These are phyloP conservation scores for Silvanus unidentatus DNA, from an alignment of 2,888 invertebrate species.

Conservation along the genomic window DNA sequence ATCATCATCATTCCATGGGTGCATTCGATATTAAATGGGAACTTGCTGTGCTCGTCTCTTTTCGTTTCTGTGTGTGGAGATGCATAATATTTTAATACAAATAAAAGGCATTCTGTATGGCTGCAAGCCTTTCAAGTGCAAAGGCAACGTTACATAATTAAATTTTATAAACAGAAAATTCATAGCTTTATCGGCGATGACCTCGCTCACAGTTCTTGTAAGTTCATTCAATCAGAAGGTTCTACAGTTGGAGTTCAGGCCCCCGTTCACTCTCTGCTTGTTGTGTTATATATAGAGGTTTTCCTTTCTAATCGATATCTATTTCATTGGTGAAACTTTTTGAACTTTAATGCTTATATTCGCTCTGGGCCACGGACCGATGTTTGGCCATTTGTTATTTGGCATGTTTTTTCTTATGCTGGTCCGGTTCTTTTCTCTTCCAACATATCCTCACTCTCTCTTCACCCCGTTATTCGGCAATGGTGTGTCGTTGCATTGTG, in stretches of 20 bases:
- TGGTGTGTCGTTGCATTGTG: constrained; percentile 14
- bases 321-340: constrained; percentile 25
- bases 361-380: constrained; percentile 21
- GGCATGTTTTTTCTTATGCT: constrained; percentile 16
- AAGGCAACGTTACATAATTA: constrained; percentile 4
- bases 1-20: no score
- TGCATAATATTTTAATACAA: not conserved
- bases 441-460: no score
- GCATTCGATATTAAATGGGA: no score
- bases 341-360: constrained; percentile 23
- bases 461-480: no score
- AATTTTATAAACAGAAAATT: constrained; percentile 5
- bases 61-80: no score
- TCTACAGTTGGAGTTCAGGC: not conserved
- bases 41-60: no score
- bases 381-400: constrained; percentile 25
- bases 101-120: not conserved
- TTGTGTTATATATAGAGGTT: not conserved
- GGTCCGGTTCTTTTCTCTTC: constrained; percentile 6
- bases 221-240: constrained; percentile 7
- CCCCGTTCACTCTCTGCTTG: not conserved
- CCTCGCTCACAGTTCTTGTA: constrained; percentile 2
- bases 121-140: constrained; percentile 1
- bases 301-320: constrained; percentile 20
- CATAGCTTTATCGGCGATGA: constrained; percentile 4